A percentile compares a stretch with the other conserved stretches of the same genome.
phyloP scores from a whole-genome alignment of 2,113 vertebrate genomes.

The Hippocampus guttulatus region DNA sequence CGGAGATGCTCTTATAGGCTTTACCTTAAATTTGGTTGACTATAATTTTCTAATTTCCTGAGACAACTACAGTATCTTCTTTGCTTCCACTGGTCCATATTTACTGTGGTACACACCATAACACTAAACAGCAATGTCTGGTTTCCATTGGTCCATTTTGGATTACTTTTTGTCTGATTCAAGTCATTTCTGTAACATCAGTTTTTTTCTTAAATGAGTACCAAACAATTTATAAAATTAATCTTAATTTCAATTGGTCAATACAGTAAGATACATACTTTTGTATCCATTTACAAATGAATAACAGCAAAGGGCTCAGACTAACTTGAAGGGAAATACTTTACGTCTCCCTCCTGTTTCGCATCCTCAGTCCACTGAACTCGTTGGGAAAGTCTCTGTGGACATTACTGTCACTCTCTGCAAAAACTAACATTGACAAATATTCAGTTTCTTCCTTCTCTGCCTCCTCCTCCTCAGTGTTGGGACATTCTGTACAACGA shows the following conservation, averaged over 20 bases:
- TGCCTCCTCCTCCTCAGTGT: constrained; percentile 70
- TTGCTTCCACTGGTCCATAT: no score
- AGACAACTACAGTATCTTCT: no score
- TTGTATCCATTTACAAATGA: background rate
- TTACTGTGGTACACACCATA: no score
- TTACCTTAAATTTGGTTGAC: no score
- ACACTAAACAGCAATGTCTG: no score
- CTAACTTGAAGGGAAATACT: background rate
- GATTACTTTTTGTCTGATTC: no score
- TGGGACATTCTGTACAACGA: constrained; percentile 61
- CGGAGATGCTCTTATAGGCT: no score
- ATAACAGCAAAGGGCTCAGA: background rate
- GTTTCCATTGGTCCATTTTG: no score
- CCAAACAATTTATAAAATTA: no score
- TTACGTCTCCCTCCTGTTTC: constrained; percentile 63
- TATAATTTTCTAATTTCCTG: no score
- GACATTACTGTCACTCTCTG: constrained; percentile 23
- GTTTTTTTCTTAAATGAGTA: no score
- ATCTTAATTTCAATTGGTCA: background rate
- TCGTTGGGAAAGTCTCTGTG: constrained; percentile 25
- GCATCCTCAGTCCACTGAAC: constrained; percentile 60
- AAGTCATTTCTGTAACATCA: no score
- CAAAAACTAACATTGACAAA: constrained; percentile 18
- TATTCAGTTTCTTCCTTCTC: constrained; percentile 52
- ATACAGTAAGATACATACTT: background rate